Conservation (phyloP, 2,113 vertebrate genomes). For the Myrmophylax atrothorax region DNA sequence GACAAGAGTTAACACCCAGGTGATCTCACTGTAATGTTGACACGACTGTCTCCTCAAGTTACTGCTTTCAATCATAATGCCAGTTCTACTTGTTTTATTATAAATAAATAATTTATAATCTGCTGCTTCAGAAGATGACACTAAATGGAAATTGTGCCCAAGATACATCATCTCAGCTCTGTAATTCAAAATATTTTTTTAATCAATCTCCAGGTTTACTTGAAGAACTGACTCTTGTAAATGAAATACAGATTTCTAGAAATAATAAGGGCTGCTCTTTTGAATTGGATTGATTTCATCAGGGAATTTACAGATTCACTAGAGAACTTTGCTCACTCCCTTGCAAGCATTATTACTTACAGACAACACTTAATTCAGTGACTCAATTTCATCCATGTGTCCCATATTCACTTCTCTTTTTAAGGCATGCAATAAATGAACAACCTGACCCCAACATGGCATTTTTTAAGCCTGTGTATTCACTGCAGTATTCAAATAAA, state of each 20-base stretch:
- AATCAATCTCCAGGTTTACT: neutral
- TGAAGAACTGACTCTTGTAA: neutral
- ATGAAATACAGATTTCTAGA: neutral
- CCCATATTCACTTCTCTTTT: neutral
- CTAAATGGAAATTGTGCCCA: neutral
- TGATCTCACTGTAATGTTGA: neutral
- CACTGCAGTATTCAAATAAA: neutral
- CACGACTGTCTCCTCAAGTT: neutral
- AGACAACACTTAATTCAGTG: neutral
- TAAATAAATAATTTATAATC: neutral
- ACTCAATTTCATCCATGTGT: neutral
- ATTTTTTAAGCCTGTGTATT: neutral
- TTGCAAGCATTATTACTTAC: neutral
- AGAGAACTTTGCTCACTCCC: neutral
- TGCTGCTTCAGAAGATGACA: neutral
- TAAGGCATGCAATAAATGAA: neutral
- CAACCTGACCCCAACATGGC: neutral
- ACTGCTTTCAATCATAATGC: neutral
- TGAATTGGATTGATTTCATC: neutral
- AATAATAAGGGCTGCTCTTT: neutral
- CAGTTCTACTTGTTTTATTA: neutral
- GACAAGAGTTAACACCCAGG: neutral
- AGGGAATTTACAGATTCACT: neutral
- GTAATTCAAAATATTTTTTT: neutral
- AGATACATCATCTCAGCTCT: neutral